phyloP scores from a whole-genome alignment of 2,888 invertebrate genomes.

The Lacanobia wlatinum region DNA sequence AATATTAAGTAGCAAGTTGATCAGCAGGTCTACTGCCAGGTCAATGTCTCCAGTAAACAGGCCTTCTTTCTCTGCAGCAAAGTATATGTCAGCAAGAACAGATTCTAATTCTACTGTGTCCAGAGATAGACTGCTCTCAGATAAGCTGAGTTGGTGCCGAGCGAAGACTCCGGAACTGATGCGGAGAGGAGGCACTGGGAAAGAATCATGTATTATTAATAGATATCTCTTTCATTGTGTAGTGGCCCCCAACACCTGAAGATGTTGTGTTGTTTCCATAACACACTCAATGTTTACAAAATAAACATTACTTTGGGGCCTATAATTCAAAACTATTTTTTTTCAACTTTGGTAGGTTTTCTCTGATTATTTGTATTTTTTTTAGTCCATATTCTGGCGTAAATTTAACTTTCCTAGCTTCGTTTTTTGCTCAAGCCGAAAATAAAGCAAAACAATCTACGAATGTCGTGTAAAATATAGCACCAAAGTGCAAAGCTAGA shows the following conservation, averaged over 20 bases:
- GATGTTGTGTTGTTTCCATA: too few species aligned
- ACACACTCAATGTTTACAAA: too few species aligned
- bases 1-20: slow-evolving; percentile 92
- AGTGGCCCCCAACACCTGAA: too few species aligned
- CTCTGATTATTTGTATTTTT: too few species aligned
- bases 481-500: neutral
- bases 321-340: too few species aligned
- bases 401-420: neutral
- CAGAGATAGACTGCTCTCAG: slow-evolving; percentile 92
- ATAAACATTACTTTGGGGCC: too few species aligned
- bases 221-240: too few species aligned
- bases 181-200: slow-evolving; percentile 87
- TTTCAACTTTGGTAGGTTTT: too few species aligned
- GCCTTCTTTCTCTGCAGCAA: slow-evolving; percentile 93
- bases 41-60: slow-evolving; percentile 92
- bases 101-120: slow-evolving; percentile 93
- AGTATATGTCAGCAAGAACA: slow-evolving; percentile 93
- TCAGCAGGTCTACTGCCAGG: slow-evolving; percentile 91
- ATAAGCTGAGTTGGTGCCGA: slow-evolving; percentile 92
- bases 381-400: neutral
- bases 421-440: neutral
- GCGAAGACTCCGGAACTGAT: slow-evolving; percentile 93
- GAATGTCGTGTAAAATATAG: too few species aligned
- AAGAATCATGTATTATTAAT: neutral
- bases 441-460: neutral